A percentile compares a stretch with the other conserved stretches of the same genome.
These are phyloP conservation scores for Pan troglodytes DNA, from an alignment of 2,113 vertebrate genomes.

Conservation along the genomic window NHGRI_mPanTro3-v2.1_pri NC_072404.2:79493001-79493500, in stretches of 20 bases:
- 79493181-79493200: neutral
- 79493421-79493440: neutral
- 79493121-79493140: neutral
- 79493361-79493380: neutral
- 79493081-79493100: neutral
- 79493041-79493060: accelerated
- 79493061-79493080: neutral
- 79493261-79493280: neutral
- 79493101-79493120: neutral
- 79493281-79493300: neutral
- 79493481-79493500: neutral
- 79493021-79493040: neutral
- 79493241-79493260: neutral
- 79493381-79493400: accelerated
- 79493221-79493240: neutral
- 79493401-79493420: neutral
- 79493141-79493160: neutral
- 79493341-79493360: neutral
- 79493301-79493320: neutral
- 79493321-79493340: neutral
- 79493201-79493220: neutral
- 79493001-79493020: neutral
- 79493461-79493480: accelerated
- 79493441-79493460: too few relatives aligned
- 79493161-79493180: neutral